Percentiles rank a stretch among this genome's conserved stretches.
phyloP scores from a whole-genome alignment of 2,113 vertebrate genomes.

The Stomatorhinus ivindoensis region DNA sequence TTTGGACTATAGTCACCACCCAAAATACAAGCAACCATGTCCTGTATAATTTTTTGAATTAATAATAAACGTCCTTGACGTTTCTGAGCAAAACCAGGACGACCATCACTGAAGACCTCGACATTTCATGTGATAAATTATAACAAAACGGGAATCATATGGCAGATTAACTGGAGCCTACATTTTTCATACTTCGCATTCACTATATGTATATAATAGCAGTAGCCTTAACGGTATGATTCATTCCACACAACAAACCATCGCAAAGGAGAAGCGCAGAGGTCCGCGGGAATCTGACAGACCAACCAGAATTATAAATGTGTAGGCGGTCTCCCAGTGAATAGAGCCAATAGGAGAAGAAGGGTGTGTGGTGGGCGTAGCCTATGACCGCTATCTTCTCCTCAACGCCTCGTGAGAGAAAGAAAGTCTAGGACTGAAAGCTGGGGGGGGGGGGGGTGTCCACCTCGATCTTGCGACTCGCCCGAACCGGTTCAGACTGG shows the following conservation, averaged over 20 bases:
- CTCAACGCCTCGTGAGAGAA: constrained; percentile 32
- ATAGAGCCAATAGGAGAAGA: constrained; percentile 42
- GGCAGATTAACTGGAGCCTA: neutral
- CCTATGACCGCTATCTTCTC: neutral
- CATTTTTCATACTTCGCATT: neutral
- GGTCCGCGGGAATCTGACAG: neutral
- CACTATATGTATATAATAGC: neutral
- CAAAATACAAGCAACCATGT: neutral
- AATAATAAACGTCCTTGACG: neutral
- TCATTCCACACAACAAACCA: neutral
- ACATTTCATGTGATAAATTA: neutral
- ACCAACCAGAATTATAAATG: constrained; percentile 29
- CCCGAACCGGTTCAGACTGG: constrained; percentile 72
- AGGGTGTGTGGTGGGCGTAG: neutral
- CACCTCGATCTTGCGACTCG: constrained; percentile 51
- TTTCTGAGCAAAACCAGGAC: neutral
- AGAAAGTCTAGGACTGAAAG: constrained; percentile 20
- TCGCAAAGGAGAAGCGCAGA: neutral
- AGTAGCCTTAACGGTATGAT: neutral
- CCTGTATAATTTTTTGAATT: neutral
- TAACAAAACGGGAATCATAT: neutral
- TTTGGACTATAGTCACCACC: neutral
- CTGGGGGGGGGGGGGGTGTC: constrained; percentile 17
- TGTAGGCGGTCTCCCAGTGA: constrained; percentile 29
- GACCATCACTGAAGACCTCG: neutral